Conservation (phyloP, 2,797 vertebrate species). For the Arnoldichthys spilopterus region DNA sequence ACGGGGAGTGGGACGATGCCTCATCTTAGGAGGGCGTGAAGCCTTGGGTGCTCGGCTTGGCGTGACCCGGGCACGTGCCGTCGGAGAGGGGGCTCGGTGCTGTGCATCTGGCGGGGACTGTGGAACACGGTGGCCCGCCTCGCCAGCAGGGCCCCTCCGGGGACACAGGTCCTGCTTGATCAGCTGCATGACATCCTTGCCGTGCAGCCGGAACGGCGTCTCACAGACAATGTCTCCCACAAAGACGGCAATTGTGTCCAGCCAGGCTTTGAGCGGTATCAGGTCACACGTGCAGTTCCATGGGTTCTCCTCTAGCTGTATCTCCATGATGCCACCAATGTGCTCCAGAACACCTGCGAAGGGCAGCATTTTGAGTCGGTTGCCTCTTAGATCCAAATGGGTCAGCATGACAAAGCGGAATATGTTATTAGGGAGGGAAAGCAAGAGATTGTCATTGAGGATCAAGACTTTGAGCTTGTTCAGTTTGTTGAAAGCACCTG, state of each 20-base stretch:
- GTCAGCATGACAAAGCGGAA: constrained; percentile 97
- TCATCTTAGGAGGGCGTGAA: constrained; percentile 91
- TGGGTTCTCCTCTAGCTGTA: constrained; percentile 96
- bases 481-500: constrained; percentile 92
- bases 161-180: constrained; percentile 97
- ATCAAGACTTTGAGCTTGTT: constrained; percentile 98
- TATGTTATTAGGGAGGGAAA: constrained; percentile 93
- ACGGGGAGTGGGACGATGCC: constrained; percentile 90
- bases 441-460: constrained; percentile 95
- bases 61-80: constrained; percentile 82
- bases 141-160: constrained; percentile 81
- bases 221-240: constrained; percentile 97
- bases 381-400: constrained; percentile 95
- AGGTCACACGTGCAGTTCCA: constrained; percentile 99
- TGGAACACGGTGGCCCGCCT: constrained; percentile 78
- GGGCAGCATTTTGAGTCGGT: constrained; percentile 92
- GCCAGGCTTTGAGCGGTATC: constrained; percentile 94
- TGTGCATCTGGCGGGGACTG: constrained; percentile 86
- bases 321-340: constrained; percentile 98
- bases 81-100: constrained; percentile 81
- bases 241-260: constrained; percentile 96
- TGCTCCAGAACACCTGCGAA: constrained; percentile 96
- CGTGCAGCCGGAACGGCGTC: constrained; percentile 94
- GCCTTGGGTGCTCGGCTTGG: constrained; percentile 90
- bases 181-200: constrained; percentile 95